Evolutionary conservation across 2,888 invertebrate genomes (phyloP).

Genomic region (Drepanosiphum platanoidis): DNA sequence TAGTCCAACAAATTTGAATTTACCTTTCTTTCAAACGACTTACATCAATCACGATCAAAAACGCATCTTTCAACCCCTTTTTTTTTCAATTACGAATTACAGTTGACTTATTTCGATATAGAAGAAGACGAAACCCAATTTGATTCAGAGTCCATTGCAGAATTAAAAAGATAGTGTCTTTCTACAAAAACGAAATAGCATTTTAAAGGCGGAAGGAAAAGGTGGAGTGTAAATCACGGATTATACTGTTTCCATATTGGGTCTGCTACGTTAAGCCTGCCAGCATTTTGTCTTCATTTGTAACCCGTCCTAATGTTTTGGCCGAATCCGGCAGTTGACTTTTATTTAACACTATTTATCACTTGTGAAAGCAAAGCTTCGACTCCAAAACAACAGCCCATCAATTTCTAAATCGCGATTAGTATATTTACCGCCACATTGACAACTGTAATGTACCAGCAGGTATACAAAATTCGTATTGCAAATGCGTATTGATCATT

Average conservation of each 20-base stretch:
- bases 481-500: too few species aligned
- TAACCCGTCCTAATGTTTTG: constrained; percentile 51
- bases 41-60: constrained; percentile 37
- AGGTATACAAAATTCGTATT: too few species aligned
- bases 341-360: constrained; percentile 59
- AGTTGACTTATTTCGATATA: not conserved
- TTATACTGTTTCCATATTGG: constrained; percentile 49
- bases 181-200: not conserved
- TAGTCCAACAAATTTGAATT: not conserved
- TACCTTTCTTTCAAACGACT: not conserved
- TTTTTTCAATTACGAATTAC: constrained; percentile 25
- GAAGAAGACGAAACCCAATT: constrained; percentile 24
- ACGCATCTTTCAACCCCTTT: not conserved
- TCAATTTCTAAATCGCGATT: constrained; percentile 20
- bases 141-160: constrained; percentile 9
- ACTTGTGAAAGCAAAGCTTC: constrained; percentile 28
- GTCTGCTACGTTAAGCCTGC: constrained; percentile 33
- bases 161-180: constrained; percentile 36
- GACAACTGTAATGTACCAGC: not conserved
- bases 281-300: constrained; percentile 57
- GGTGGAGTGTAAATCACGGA: constrained; percentile 48
- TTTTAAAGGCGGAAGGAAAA: constrained; percentile 30
- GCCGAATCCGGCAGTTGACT: constrained; percentile 47
- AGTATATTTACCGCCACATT: not conserved
- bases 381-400: constrained; percentile 15